Percentiles rank a stretch among this genome's conserved stretches.
phyloP scores from a whole-genome alignment of 2,888 invertebrate species.

The Orthosia gothica region DNA sequence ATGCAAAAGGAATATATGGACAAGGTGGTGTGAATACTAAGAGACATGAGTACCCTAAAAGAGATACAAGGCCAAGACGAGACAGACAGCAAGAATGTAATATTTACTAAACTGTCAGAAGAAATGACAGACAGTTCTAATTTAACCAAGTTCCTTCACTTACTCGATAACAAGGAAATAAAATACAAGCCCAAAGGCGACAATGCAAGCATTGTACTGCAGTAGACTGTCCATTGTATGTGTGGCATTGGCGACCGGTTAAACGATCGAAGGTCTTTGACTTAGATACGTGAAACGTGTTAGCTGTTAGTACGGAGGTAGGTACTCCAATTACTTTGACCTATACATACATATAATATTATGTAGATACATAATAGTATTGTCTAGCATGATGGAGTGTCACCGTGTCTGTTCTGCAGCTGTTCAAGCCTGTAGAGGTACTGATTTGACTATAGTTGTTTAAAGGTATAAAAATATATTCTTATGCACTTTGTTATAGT shows the following conservation, averaged over 20 bases:
- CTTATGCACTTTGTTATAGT: background rate
- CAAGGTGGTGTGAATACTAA: background rate
- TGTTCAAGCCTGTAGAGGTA: background rate
- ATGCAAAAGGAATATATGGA: background rate
- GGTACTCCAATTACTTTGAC: conserved; percentile 61
- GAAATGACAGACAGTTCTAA: conserved; percentile 24
- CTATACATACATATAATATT: conserved; percentile 25
- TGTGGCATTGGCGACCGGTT: conserved; percentile 81
- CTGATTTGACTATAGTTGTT: background rate
- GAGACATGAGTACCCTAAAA: background rate
- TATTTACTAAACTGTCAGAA: background rate
- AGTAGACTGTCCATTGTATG: conserved; percentile 79
- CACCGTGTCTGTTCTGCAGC: conserved; percentile 9
- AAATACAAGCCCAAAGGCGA: conserved; percentile 61
- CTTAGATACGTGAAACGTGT: conserved; percentile 71
- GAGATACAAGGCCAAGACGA: background rate
- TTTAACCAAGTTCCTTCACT: conserved; percentile 47
- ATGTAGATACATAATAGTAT: conserved; percentile 4
- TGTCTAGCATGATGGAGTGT: conserved; percentile 16
- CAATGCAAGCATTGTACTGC: conserved; percentile 70
- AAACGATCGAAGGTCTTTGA: conserved; percentile 80
- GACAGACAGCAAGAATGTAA: background rate
- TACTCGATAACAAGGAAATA: conserved; percentile 64
- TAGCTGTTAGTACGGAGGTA: conserved; percentile 47
- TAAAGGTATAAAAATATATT: background rate